Evolutionary conservation across 2,797 vertebrate species (phyloP).

Genomic region (Coilia nasus): DNA sequence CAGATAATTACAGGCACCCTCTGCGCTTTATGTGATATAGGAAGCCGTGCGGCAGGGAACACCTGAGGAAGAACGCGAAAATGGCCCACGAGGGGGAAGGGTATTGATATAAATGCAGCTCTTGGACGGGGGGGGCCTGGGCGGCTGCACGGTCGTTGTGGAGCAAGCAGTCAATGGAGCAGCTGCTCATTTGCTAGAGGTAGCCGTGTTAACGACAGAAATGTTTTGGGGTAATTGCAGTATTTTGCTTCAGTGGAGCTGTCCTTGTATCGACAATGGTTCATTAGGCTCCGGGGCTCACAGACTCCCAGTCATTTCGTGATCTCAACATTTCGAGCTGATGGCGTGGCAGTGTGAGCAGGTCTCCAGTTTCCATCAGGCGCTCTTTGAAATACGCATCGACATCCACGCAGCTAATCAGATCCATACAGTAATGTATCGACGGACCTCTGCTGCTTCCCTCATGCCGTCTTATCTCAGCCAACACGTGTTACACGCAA

Average conservation of each 20-base stretch:
- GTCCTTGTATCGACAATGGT: constrained; percentile 48
- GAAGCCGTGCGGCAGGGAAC: constrained; percentile 44
- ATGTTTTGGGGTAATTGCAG: constrained; percentile 62
- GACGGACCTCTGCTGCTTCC: background rate
- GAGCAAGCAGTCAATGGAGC: constrained; percentile 41
- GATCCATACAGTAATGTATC: constrained; percentile 7
- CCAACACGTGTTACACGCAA: background rate
- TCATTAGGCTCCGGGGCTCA: constrained; percentile 38
- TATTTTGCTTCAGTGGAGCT: constrained; percentile 55
- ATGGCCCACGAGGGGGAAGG: constrained; percentile 33
- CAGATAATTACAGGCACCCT: constrained; percentile 51
- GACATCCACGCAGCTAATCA: background rate
- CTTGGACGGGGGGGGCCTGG: background rate
- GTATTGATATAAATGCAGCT: constrained; percentile 35
- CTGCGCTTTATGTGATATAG: constrained; percentile 48
- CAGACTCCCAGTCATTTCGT: constrained; percentile 37
- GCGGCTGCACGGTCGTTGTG: constrained; percentile 42
- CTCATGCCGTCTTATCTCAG: constrained; percentile 6
- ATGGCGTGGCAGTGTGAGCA: background rate
- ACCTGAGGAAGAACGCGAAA: constrained; percentile 40
- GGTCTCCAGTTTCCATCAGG: background rate
- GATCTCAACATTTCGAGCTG: constrained; percentile 11
- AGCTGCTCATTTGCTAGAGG: constrained; percentile 50
- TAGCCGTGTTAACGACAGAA: constrained; percentile 56
- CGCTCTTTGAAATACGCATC: background rate